Percentiles rank a stretch among this genome's conserved stretches.
Evolutionary conservation across 2,888 invertebrate species (phyloP).

Genomic region (Erynnis tages): DNA sequence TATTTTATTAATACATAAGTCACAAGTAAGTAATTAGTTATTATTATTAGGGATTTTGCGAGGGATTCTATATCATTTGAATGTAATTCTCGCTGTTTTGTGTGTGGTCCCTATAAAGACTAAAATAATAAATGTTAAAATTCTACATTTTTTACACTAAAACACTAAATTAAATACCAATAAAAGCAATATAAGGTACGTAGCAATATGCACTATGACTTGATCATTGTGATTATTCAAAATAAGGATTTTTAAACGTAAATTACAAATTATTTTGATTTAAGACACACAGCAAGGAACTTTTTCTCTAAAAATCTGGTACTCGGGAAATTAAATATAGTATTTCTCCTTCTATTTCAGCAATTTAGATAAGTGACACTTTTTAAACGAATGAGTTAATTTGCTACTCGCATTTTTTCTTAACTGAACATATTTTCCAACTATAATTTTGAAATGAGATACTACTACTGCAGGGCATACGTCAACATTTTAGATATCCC

Average conservation of each 20-base stretch:
- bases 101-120: constrained; percentile 31
- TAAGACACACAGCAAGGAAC: constrained; percentile 10
- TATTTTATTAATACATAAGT: not conserved
- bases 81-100: constrained; percentile 22
- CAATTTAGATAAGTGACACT: no score
- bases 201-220: not conserved
- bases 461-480: not conserved
- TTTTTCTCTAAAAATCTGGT: constrained; percentile 2
- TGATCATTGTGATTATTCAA: constrained; percentile 9
- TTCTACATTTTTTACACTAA: constrained; percentile 2
- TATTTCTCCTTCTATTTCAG: no score
- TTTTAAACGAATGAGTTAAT: no score
- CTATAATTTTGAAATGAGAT: no score
- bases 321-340: no score
- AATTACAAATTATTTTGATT: not conserved
- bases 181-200: constrained; percentile 13
- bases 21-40: constrained; percentile 34
- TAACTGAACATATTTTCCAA: no score
- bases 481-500: not conserved
- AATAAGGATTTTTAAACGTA: not conserved
- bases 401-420: no score
- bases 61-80: constrained; percentile 17
- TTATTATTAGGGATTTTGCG: constrained; percentile 30
- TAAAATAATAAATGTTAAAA: constrained; percentile 15
- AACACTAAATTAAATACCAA: constrained; percentile 7